A percentile compares a stretch with the other conserved stretches of the same genome.
phyloP scores from a whole-genome alignment of 2,113 vertebrate species.

The Desmodus rotundus region DNA sequence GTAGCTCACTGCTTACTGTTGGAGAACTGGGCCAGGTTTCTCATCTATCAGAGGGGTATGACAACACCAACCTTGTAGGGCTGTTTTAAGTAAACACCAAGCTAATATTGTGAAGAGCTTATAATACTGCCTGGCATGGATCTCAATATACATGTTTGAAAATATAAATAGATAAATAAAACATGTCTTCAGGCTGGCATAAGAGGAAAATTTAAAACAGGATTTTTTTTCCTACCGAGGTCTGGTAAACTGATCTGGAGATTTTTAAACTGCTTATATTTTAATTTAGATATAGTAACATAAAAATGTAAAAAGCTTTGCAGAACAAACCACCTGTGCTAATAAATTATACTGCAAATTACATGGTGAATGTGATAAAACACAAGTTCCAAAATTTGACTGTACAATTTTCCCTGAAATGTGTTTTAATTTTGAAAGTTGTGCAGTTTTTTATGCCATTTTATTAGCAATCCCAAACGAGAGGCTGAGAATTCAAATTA shows the following conservation, averaged over 20 bases:
- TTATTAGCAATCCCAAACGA: not conserved
- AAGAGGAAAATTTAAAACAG: not conserved
- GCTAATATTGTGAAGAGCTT: not conserved
- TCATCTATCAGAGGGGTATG: not conserved
- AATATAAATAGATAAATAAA: not conserved
- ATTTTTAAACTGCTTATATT: not conserved
- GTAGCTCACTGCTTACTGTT: not conserved
- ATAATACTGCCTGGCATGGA: not conserved
- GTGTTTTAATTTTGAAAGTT: conserved; percentile 22
- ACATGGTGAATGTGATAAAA: not conserved
- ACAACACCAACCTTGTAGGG: not conserved
- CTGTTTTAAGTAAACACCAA: not conserved
- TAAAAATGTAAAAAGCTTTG: not conserved
- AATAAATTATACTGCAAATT: conserved; percentile 16
- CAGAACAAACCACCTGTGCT: not conserved
- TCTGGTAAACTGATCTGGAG: not conserved
- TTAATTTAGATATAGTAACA: not conserved
- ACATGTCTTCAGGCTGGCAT: not conserved
- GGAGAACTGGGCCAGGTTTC: not conserved
- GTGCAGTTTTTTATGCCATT: not conserved
- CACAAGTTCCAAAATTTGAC: not conserved
- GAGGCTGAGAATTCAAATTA: not conserved
- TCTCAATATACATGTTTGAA: not conserved
- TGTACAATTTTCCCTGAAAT: not conserved
- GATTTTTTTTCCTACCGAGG: not conserved